Conservation (phyloP, 2,113 vertebrate species). For the Erythrolamprus reginae region DNA sequence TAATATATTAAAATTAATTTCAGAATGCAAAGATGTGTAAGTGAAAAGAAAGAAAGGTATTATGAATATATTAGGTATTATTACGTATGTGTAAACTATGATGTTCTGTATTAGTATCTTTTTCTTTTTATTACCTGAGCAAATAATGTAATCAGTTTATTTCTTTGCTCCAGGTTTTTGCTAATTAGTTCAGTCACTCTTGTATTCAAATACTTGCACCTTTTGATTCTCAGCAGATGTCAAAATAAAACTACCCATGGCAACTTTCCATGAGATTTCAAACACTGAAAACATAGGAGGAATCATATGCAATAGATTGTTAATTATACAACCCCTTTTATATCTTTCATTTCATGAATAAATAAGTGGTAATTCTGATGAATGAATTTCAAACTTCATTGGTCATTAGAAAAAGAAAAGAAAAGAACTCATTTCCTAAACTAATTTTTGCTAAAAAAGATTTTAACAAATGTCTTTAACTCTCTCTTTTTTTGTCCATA, state of each 20-base stretch:
- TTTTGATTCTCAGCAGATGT: background rate
- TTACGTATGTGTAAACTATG: conserved; percentile 20
- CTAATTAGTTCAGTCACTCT: conserved; percentile 37
- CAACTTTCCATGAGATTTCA: background rate
- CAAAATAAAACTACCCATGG: accelerated
- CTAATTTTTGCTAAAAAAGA: background rate
- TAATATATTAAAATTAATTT: conserved; percentile 19
- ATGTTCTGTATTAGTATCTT: conserved; percentile 30
- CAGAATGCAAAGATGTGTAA: conserved; percentile 12
- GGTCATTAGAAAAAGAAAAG: background rate
- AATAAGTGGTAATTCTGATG: background rate
- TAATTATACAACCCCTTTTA: conserved; percentile 4
- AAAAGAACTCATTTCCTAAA: background rate
- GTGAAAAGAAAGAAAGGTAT: background rate
- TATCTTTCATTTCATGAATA: background rate
- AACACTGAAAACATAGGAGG: background rate
- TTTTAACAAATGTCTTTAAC: background rate
- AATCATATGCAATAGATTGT: background rate
- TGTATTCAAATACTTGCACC: conserved; percentile 24
- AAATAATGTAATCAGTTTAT: conserved; percentile 41
- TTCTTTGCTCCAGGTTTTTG: conserved; percentile 24
- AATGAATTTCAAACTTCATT: background rate
- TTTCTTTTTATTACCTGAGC: conserved; percentile 12
- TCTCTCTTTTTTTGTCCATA: background rate
- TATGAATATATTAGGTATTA: accelerated